Evolutionary conservation across 2,888 invertebrate genomes (phyloP).

Genomic region (Harpalus rufipes): DNA sequence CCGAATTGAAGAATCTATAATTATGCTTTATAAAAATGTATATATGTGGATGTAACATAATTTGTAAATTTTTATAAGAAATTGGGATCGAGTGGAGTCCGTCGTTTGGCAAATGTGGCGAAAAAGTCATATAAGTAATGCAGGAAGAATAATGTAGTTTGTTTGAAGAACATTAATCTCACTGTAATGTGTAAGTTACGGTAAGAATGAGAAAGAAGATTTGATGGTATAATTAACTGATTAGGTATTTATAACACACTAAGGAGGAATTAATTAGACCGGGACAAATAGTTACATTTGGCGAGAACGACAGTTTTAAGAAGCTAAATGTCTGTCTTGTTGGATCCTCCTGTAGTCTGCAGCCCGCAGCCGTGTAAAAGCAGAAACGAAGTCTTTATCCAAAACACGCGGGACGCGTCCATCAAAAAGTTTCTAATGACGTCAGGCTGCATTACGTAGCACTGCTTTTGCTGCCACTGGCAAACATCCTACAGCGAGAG

Average conservation of each 20-base stretch:
- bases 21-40: no score
- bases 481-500: background rate
- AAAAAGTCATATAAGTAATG: no score
- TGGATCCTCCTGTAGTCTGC: background rate
- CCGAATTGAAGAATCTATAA: no score
- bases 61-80: no score
- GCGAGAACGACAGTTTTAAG: slow-evolving; percentile 17
- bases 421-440: slow-evolving; percentile 55
- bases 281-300: slow-evolving; percentile 30
- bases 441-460: slow-evolving; percentile 52
- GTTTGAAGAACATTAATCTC: background rate
- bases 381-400: slow-evolving; percentile 45
- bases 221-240: slow-evolving; percentile 19
- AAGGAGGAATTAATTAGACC: slow-evolving; percentile 30
- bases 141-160: background rate
- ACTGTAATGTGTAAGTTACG: background rate
- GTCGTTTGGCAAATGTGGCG: no score
- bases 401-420: slow-evolving; percentile 57
- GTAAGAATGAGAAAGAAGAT: slow-evolving; percentile 8
- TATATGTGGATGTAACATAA: no score
- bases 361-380: background rate
- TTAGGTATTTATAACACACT: slow-evolving; percentile 37
- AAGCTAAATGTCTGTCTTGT: slow-evolving; percentile 34
- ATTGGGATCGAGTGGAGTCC: no score
- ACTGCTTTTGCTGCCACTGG: background rate